Evolutionary conservation across 1,140 invertebrate species (phyloP), one percentile per base, ranked within the genome.

Genomic region (Scaptodrosophila lebanonensis): DNA sequence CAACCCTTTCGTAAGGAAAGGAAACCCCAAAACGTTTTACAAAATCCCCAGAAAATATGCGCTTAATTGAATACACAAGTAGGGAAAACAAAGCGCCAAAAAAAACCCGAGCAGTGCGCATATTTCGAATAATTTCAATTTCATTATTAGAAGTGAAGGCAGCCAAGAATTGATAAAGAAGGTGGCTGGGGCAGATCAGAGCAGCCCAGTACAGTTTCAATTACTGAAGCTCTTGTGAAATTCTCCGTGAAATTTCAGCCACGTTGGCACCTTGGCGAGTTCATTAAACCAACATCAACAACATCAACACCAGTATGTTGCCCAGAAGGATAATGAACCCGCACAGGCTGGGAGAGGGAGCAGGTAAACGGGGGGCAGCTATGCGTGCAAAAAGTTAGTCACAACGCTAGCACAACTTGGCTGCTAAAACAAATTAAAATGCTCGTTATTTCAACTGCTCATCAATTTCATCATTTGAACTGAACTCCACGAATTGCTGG

Each of bases 311-410:
- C n/a, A n/a, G n/a, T n/a, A n/a, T n/a, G n/a, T n/a, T n/a, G n/a
- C 35, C 39, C 30, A 48, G 53, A 68, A 51, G 75, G 75, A 79
- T 79, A 79, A 73, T 79, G 75, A 79, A 79, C 73, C 69, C 18
- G 15, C 13, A n/a, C n/a, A n/a, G n/a, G n/a, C n/a, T n/a, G n/a
- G n/a, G n/a, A n/a, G n/a, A n/a, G n/a, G n/a, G n/a, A n/a, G n/a
- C n/a, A n/a, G n/a, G n/a, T n/a, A n/a, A n/a, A n/a, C n/a, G n/a
- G n/a, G n/a, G n/a, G n/a, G n/a, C n/a, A n/a, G n/a, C 22, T 25
- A 8, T 25, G 22, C 8, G 22, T 25, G 22, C 22, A 4, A n/a
- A n/a, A n/a, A n/a, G 22, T 25, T 4, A 3, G 22, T 3, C 22
- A 25, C 22, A 25, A 8, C 8, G 22, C 22, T 25, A n/a, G 22